Percentiles rank a stretch among this genome's conserved stretches.
These are phyloP conservation scores for Goniozus legneri DNA, from an alignment of 1,140 invertebrate genomes.

Conservation along the genomic window DNA sequence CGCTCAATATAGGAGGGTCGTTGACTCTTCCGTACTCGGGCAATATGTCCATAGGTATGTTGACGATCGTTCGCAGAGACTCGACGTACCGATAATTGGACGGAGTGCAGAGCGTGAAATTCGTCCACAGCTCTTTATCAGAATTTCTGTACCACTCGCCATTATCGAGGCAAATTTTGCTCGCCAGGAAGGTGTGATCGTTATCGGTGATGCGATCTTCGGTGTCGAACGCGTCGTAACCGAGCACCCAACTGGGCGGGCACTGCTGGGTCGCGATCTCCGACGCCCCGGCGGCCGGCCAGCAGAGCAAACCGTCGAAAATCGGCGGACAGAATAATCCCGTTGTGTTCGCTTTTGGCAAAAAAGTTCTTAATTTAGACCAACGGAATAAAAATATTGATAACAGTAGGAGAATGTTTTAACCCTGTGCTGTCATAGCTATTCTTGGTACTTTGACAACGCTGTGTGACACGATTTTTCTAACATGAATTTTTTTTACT, in stretches of 20 bases:
- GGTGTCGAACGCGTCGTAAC: slow-evolving; percentile 2
- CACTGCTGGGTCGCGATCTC: slow-evolving; percentile 30
- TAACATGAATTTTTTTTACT: too few species aligned
- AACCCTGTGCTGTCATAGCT: too few species aligned
- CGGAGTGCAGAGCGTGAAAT: slow-evolving; percentile 39
- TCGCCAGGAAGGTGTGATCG: slow-evolving; percentile 19
- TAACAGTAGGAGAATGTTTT: too few species aligned
- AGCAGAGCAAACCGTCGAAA: slow-evolving; percentile 48
- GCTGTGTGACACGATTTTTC: too few species aligned
- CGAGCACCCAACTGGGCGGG: slow-evolving; percentile 27
- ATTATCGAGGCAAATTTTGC: slow-evolving; percentile 33
- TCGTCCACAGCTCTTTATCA: slow-evolving; percentile 32
- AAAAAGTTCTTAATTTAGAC: too few species aligned
- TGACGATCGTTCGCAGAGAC: too few species aligned
- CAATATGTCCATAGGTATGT: slow-evolving; percentile 14
- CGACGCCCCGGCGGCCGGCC: slow-evolving; percentile 34
- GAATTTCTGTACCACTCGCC: slow-evolving; percentile 36
- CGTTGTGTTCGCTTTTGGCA: too few species aligned
- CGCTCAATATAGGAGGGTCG: slow-evolving; percentile 1
- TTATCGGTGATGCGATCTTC: background rate
- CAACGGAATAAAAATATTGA: too few species aligned
- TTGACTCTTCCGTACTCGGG: slow-evolving; percentile 5
- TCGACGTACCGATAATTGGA: slow-evolving; percentile 16
- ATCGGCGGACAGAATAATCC: slow-evolving; percentile 39
- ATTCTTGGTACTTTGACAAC: too few species aligned